These are phyloP conservation scores for Eurois occulta DNA, from an alignment of 2,888 invertebrate species.

Conservation along the genomic window DNA sequence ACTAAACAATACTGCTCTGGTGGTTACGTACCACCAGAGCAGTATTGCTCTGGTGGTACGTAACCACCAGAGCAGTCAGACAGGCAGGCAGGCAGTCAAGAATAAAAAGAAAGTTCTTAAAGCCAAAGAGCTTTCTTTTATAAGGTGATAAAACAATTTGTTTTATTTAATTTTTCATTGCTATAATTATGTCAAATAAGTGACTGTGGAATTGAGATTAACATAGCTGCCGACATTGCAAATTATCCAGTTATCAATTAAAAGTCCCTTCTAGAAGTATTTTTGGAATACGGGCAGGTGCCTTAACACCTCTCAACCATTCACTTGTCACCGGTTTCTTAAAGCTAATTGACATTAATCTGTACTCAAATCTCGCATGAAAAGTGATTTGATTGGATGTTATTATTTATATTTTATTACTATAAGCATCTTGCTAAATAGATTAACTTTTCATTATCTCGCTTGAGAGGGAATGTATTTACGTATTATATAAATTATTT, in stretches of 20 bases:
- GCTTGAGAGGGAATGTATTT: too few relatives aligned
- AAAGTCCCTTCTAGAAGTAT: not conserved
- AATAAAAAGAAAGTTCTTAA: too few relatives aligned
- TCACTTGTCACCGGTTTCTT: not conserved
- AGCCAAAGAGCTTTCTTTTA: too few relatives aligned
- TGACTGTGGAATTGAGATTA: slow-evolving; percentile 15
- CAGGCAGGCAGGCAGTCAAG: too few relatives aligned
- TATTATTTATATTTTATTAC: too few relatives aligned
- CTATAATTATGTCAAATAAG: not conserved
- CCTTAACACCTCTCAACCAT: not conserved
- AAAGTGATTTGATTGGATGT: not conserved
- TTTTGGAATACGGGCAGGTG: not conserved
- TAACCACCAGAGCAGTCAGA: too few relatives aligned
- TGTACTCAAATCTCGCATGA: not conserved
- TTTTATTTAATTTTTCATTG: not conserved
- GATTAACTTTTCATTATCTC: too few relatives aligned
- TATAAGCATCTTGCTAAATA: too few relatives aligned
- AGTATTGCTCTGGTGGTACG: too few relatives aligned
- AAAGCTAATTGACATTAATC: not conserved
- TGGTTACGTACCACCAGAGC: too few relatives aligned
- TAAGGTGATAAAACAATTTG: not conserved
- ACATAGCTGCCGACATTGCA: slow-evolving; percentile 9
- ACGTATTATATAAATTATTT: too few relatives aligned
- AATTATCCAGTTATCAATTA: slow-evolving; percentile 21
- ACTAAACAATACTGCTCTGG: too few relatives aligned